Percentiles rank a stretch among this genome's conserved stretches.
phyloP scores from a whole-genome alignment of 2,888 invertebrate genomes.

The Phyllotreta striolata region DNA sequence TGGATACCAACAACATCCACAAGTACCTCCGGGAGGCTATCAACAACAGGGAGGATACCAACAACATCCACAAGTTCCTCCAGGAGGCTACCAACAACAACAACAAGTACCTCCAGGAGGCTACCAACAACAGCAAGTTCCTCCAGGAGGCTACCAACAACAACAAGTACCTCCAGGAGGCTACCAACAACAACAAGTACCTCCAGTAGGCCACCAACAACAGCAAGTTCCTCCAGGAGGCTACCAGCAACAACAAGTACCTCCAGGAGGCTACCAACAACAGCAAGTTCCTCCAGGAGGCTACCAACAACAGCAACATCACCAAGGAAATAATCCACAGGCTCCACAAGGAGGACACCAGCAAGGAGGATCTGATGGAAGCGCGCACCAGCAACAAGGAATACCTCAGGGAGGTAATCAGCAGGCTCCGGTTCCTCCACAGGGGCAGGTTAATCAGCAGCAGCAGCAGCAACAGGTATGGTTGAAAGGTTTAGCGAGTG shows the following conservation, averaged over 20 bases:
- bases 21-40: background rate
- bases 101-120: constrained; percentile 21
- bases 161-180: constrained; percentile 42
- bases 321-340: constrained; percentile 26
- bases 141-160: constrained; percentile 29
- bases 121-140: constrained; percentile 34
- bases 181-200: constrained; percentile 41
- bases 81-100: constrained; percentile 13
- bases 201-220: constrained; percentile 40
- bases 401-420: constrained; percentile 43
- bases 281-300: constrained; percentile 27
- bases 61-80: constrained; percentile 29
- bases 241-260: constrained; percentile 38
- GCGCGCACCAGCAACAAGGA: constrained; percentile 23
- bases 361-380: background rate
- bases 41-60: constrained; percentile 6
- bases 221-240: constrained; percentile 38
- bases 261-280: constrained; percentile 21
- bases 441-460: constrained; percentile 16
- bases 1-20: constrained; percentile 24
- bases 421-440: constrained; percentile 34
- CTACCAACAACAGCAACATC: constrained; percentile 25
- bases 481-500: background rate
- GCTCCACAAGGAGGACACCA: constrained; percentile 27
- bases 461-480: background rate